Evolutionary conservation across 2,113 vertebrate genomes (phyloP).

Genomic region (Genyomyrus donnyi): DNA sequence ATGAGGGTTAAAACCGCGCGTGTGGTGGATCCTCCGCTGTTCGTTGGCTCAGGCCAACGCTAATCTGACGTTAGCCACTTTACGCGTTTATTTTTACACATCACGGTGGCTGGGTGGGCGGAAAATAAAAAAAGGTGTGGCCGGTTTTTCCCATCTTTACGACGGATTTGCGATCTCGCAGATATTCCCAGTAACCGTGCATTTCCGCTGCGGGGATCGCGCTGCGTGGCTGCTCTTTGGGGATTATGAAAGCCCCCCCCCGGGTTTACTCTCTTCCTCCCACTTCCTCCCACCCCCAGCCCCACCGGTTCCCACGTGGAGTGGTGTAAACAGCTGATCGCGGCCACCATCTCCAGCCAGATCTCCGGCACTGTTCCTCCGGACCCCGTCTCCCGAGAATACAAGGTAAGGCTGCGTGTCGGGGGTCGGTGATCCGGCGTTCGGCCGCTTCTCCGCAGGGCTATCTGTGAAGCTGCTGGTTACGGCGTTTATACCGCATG

Average conservation of each 20-base stretch:
- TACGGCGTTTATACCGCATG: not conserved
- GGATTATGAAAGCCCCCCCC: not conserved
- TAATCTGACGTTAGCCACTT: not conserved
- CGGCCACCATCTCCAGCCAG: conserved; percentile 93
- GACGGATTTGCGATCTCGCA: not conserved
- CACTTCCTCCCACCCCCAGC: conserved; percentile 48
- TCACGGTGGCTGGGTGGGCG: not conserved
- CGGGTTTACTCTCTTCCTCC: not conserved
- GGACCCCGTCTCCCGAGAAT: conserved; percentile 70
- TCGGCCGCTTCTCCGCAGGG: not conserved
- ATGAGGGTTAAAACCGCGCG: not conserved
- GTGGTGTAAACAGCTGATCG: conserved; percentile 98
- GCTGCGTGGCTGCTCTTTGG: not conserved
- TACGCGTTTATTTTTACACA: not conserved
- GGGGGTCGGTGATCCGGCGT: not conserved
- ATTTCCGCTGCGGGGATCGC: not conserved
- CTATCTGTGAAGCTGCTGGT: not conserved
- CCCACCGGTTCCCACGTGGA: conserved; percentile 91
- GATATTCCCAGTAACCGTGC: not conserved
- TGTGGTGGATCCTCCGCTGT: too few species aligned
- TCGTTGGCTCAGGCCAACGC: not conserved
- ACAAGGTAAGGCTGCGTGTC: conserved; percentile 58
- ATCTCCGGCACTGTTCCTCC: conserved; percentile 69
- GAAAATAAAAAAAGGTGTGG: not conserved
- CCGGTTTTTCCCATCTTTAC: not conserved